Evolutionary conservation across 2,113 vertebrate genomes (phyloP), one percentile per base, ranked within the genome.

Genomic region (Clarias gariepinus): DNA sequence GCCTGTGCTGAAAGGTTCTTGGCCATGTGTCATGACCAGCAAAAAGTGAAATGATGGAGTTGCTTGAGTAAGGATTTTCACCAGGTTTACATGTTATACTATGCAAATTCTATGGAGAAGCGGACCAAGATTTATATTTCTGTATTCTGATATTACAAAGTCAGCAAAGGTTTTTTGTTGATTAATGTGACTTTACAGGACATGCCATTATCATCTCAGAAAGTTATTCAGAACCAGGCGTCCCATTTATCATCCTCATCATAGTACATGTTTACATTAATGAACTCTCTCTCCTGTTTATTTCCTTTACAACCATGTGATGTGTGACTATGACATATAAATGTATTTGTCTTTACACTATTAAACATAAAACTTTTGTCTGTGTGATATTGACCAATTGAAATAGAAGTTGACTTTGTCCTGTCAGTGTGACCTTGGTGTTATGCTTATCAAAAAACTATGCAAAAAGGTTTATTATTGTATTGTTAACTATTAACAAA

Each of bases 331-430:
- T 82, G 30, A 83, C 52, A 55, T 88, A 78, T 83, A 84, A 73
- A 89, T 77, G n/a, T 78, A 66, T 79, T 64, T 82, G 63, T 83
- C 23, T 71, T 86, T 82, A 83, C 78, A 86, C 61, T 87, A 89
- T 83, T 88, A 84, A 74, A 80, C 66, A 47, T n/a, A 73, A 73
- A 53, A 21, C 73, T 30, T 57, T 78, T 57, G 41, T 81, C 66
- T 87, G 82, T 81, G 68, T 87, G 19, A 82, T 60, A 28, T 4
- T 86, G 33, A 47, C 21, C 71, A 18, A 18, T 33, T 28, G 52
- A 79, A 86, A 52, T 28, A 86, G 58, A 78, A 86, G 36, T 18
- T 77, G 52, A 23, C 11, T 53, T 30, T 19, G 2, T 79, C 77
- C 47, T 47, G 1, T 47, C 47, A 47, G 7, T 47, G 68, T 36